phyloP scores from a whole-genome alignment of 1,140 invertebrate species.

The Lepidurus couesii region DNA sequence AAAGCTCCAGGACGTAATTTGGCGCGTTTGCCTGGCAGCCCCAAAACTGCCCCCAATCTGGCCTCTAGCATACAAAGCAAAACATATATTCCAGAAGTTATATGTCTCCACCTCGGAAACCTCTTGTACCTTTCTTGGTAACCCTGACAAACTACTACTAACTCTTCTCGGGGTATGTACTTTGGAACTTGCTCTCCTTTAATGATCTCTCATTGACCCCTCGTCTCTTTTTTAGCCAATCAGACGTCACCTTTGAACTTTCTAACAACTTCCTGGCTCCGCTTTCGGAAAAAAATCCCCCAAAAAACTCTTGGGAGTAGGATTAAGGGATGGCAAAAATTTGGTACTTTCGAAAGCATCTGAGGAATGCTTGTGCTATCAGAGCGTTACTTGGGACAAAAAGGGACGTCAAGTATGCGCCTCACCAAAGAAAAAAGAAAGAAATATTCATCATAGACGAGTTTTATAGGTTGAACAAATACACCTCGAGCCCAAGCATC shows the following conservation, averaged over 20 bases:
- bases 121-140: not conserved
- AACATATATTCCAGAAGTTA: not conserved
- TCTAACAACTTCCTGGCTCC: not conserved
- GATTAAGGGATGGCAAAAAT: not conserved
- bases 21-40: constrained; percentile 16
- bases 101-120: not conserved
- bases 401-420: not conserved
- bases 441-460: not conserved
- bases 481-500: not conserved
- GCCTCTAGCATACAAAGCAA: constrained; percentile 15
- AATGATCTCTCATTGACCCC: not conserved
- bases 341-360: not conserved
- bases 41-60: not conserved
- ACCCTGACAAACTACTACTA: not conserved
- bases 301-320: not conserved
- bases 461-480: constrained; percentile 15
- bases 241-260: not conserved
- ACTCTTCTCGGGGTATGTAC: not conserved
- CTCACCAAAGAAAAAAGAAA: not conserved
- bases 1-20: constrained; percentile 15
- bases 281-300: not conserved
- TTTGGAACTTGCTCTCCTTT: not conserved
- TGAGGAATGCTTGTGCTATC: not conserved
- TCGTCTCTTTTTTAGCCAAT: not conserved
- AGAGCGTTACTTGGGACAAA: not conserved